Evolutionary conservation across 2,113 vertebrate species (phyloP).

Genomic region (Hypocryptadius cinnamomeus): DNA sequence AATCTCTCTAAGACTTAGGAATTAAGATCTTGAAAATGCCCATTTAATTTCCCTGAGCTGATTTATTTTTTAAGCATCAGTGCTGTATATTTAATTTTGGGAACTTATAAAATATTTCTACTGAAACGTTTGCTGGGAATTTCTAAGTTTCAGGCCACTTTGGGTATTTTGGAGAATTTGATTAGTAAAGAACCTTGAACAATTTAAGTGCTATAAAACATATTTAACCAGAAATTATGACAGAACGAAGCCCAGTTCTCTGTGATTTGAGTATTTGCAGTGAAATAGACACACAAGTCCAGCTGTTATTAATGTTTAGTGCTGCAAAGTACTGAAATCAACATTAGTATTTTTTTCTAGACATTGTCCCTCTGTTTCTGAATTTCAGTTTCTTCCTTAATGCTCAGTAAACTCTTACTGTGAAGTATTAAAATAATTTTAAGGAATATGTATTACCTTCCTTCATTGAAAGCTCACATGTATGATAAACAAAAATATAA

Average conservation of each 20-base stretch:
- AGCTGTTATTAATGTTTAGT: background rate
- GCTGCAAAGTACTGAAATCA: background rate
- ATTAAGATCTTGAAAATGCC: background rate
- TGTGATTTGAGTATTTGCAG: background rate
- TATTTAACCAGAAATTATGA: constrained; percentile 20
- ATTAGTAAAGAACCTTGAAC: constrained; percentile 18
- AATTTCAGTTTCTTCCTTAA: background rate
- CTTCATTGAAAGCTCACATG: background rate
- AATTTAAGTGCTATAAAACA: background rate
- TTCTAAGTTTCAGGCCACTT: background rate
- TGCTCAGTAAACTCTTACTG: background rate
- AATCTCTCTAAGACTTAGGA: background rate
- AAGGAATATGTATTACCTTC: background rate
- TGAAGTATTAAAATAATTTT: background rate
- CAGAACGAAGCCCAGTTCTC: background rate
- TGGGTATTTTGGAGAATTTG: background rate
- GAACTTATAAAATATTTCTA: background rate
- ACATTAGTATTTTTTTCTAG: background rate
- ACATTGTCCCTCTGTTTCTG: background rate
- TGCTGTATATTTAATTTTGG: background rate
- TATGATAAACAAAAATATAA: background rate
- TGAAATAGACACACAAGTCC: background rate
- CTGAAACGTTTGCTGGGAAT: background rate
- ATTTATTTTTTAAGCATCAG: background rate
- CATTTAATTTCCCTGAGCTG: background rate